Evolutionary conservation across 2,888 invertebrate species (phyloP).

Genomic region (Callinectes sapidus): DNA sequence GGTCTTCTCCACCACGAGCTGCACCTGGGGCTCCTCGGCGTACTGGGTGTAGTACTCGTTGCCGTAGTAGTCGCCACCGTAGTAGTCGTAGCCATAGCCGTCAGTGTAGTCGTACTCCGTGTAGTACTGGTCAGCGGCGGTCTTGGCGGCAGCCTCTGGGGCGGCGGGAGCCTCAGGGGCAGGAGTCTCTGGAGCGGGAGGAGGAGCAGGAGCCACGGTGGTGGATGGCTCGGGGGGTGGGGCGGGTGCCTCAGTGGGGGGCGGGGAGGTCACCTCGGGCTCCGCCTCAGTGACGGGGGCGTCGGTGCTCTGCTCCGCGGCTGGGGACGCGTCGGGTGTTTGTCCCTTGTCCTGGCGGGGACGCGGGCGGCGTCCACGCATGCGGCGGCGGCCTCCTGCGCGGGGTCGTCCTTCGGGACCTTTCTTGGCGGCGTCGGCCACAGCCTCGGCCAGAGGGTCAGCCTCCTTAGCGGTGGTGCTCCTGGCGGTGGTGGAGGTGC

Average conservation of each 20-base stretch:
- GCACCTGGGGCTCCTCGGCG: neutral
- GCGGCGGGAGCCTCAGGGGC: neutral
- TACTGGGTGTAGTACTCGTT: slow-evolving; percentile 5
- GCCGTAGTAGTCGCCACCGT: neutral
- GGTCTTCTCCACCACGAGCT: neutral
- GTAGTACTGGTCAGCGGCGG: slow-evolving; percentile 15
- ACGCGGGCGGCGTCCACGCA: neutral
- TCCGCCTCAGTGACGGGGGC: neutral
- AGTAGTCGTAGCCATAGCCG: slow-evolving; percentile 2
- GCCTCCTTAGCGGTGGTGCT: neutral
- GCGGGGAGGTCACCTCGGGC: neutral
- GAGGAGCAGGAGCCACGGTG: neutral
- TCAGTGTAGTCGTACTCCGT: neutral
- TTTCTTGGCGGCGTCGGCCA: neutral
- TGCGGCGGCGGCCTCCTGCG: neutral
- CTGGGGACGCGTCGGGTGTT: neutral
- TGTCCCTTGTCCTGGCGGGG: neutral
- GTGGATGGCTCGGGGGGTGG: neutral
- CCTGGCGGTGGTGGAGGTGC: neutral
- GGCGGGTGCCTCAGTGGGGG: neutral
- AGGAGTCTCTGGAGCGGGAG: neutral
- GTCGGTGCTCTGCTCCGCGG: neutral
- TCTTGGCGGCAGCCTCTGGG: neutral
- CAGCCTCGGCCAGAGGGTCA: neutral
- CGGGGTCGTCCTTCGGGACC: neutral